Base-by-base conservation (phyloP, 2,888 invertebrate species). In the Drosophila nigritarsus region DNA sequence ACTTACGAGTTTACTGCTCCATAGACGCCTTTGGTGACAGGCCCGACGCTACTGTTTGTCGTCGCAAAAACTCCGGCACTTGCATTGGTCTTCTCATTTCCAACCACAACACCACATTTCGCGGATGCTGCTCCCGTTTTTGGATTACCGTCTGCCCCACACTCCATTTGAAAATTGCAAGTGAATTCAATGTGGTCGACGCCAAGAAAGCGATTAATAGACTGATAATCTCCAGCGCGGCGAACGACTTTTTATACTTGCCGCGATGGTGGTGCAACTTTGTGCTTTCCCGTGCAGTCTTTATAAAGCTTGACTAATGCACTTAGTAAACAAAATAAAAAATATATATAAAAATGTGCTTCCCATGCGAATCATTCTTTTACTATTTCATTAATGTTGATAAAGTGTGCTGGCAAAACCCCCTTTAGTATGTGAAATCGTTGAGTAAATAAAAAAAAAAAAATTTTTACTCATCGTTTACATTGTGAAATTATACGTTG, bases 1-100 rank as follows among this genome's bases (percentile, higher is more conserved):
- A 82, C 88, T 88, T 83, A 91, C 91, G 81, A 78, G 66, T 90
- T 92, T 0, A 86, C 69, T 50, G 77, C 83, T 30, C 79, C 87
- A 64, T 82, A 90, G 2, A 83, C 78, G 15, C 91, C 91, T 5
- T 82, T 90, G 6, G 91, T 88, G 5, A 87, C 82, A 8, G 91
- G 90, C 13, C 83, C 89, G 0, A 36, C 73, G 0, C n/a, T 15
- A 13, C 78, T 76, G 34, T 87, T 87, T n/a, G 85, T 90, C 7
- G 73, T 36, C 0, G 87, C 91, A 71, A 91, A 91, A 0, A 89
- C 89, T 13, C 91, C 91, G 18, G 79, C 89, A 0, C 70, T 60
- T 3, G 82, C 82, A 66, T 86, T 91, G 3, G 53, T 20, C 3
- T 71, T 42, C 5, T 84, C 86, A 50, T 78, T 69, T 15, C 91